phyloP scores from a whole-genome alignment of 2,888 invertebrate species.

The Lasioglossum zephyrum region DNA sequence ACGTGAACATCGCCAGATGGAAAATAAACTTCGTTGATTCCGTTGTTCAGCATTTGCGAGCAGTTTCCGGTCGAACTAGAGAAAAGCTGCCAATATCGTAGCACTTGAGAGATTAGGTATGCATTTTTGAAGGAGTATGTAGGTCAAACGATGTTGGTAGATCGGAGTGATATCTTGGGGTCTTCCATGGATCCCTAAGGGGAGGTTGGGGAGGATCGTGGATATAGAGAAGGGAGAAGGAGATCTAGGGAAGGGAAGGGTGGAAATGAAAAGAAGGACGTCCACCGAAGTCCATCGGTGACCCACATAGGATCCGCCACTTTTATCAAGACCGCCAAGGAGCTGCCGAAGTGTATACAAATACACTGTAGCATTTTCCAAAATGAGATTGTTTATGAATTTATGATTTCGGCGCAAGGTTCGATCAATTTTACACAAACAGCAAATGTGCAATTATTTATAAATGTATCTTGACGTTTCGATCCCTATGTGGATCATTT shows the following conservation, averaged over 20 bases:
- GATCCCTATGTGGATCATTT: too few species aligned
- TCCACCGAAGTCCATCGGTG: too few species aligned
- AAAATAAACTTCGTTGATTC: slow-evolving; percentile 11
- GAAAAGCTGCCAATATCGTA: neutral
- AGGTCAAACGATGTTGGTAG: neutral
- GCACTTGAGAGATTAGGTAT: neutral
- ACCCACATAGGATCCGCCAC: too few species aligned
- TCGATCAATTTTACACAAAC: too few species aligned
- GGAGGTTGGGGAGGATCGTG: neutral
- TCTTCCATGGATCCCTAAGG: neutral
- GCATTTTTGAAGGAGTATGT: neutral
- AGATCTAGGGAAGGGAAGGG: neutral
- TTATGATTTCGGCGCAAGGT: too few species aligned
- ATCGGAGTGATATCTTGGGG: neutral
- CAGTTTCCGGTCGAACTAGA: slow-evolving; percentile 20
- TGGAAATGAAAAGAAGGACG: too few species aligned
- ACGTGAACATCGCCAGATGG: neutral
- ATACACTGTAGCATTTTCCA: too few species aligned
- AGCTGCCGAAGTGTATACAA: too few species aligned
- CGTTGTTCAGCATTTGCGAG: neutral
- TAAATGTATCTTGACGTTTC: too few species aligned
- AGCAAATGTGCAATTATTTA: too few species aligned
- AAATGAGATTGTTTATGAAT: too few species aligned
- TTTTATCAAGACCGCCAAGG: too few species aligned
- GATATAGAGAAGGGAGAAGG: neutral